Evolutionary conservation across 1,140 invertebrate species (phyloP), one percentile per base, ranked within the genome.

Genomic region (Megalopta genalis): DNA sequence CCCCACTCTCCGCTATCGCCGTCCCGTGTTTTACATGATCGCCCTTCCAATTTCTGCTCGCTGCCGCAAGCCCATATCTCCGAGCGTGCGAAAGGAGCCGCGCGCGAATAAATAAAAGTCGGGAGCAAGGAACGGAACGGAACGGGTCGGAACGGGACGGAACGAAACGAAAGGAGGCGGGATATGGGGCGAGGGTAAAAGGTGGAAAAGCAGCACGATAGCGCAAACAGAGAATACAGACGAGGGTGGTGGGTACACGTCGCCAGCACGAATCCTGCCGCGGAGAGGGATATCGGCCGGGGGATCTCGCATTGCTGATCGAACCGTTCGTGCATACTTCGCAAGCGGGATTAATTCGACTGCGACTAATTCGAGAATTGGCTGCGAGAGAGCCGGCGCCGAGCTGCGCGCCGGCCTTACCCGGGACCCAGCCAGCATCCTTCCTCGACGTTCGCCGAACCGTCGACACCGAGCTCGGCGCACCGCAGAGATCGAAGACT

Each of bases 261-360:
- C 87, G 87, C 84, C 82, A 80, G 77, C 87, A 88, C 82, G 83
- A 84, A 77, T 79, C 79, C 74, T 81, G 84, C 77, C 68, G 59
- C 75, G 80, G 68, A 80, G 79, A 84, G 82, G 42, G 42, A 32
- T 32, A 1, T 32, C 84, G 81, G 82, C 80, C 84, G 81, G 75
- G 77, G 80, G 83, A 87, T 86, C 85, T 86, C 85, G 87, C 87
- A 87, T 87, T 86, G 85, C 81, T 84, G 85, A 88, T 88, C 85
- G 81, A 86, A 88, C 81, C 86, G 86, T 86, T 88, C 83, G 87
- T 87, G 87, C 87, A 87, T 88, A 88, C 85, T 85, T 85, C 70
- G 85, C 79, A 71, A 83, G 77, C 69, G 72, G 65, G 78, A 83
- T 82, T 84, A 80, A 88, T 78, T 85, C 83, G 77, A 81, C 78